Percentiles rank a stretch among this genome's conserved stretches.
Conservation (phyloP, 2,888 invertebrate species). For the Drosophila austrosaltans region DNA sequence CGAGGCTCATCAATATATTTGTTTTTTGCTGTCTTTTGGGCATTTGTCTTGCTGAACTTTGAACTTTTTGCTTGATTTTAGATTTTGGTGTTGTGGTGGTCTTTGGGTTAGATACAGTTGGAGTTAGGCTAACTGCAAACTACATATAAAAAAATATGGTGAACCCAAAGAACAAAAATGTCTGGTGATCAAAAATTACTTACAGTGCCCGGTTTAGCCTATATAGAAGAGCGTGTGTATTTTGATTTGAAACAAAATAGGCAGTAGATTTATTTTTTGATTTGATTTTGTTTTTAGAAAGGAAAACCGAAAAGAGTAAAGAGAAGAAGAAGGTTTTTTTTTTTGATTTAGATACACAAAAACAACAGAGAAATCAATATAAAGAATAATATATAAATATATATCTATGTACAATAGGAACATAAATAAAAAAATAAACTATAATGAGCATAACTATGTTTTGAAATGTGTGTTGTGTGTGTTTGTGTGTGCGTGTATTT, state of each 20-base stretch:
- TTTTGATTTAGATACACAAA: conserved; percentile 61
- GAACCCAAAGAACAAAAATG: conserved; percentile 41
- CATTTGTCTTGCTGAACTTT: conserved; percentile 30
- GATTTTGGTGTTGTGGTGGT: conserved; percentile 16
- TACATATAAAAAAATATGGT: conserved; percentile 39
- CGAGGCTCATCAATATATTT: conserved; percentile 19
- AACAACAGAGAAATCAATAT: conserved; percentile 37
- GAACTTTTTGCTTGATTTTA: conserved; percentile 19
- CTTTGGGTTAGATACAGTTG: conserved; percentile 57
- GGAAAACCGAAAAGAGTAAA: conserved; percentile 74
- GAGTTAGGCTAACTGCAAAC: conserved; percentile 51
- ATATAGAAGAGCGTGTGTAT: conserved; percentile 73
- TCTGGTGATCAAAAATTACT: conserved; percentile 83
- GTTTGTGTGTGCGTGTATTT: conserved; percentile 33
- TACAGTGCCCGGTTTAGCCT: conserved; percentile 87
- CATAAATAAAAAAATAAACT: conserved; percentile 38
- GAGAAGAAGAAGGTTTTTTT: conserved; percentile 65
- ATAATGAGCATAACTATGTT: conserved; percentile 31
- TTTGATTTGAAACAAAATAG: conserved; percentile 64
- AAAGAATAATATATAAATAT: conserved; percentile 29
- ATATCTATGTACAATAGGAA: conserved; percentile 54
- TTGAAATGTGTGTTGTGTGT: neutral
- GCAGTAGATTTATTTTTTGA: conserved; percentile 48
- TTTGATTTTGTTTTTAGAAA: conserved; percentile 45
- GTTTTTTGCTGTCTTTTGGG: conserved; percentile 35